Base-by-base conservation (phyloP, 2,797 vertebrate genomes). In the Halcyon badia region DNA sequence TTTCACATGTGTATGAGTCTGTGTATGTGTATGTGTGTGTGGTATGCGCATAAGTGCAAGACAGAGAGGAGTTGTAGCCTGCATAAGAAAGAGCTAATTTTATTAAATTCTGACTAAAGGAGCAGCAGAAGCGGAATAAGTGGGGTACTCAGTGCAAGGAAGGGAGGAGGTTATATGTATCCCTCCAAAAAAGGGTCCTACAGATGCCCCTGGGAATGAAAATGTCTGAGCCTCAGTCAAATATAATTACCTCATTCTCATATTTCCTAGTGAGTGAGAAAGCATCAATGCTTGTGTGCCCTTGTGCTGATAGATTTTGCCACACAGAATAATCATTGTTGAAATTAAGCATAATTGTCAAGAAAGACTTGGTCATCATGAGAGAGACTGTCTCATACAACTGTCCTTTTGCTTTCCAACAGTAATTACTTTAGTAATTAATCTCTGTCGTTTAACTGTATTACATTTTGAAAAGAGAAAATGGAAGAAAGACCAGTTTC, bases 401-500 rank as follows among this genome's bases (percentile, higher is more conserved):
- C 97, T 97, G 98, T 98, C 98, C 98, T 97, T 98, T 98, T 98
- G 98, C 98, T 98, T 98, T 98, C 97, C 96, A 97, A 97, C 97
- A 97, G 97, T 97, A 98, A 98, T 98, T 98, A 98, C 98, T 98
- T 97, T 73, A 97, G 97, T 98, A 98, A 98, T 98, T 98, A 98
- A 98, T 98, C 98, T 98, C 98, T 98, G 98, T 98, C 98, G 97
- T 98, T 98, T 98, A 98, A 98, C 97, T 97, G 96, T 97, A 98
- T 98, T 98, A 98, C 98, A 98, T 97, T 98, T 98, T 98, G 98
- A 98, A 98, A 98, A 98, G 97, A 97, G 98, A 98, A 98, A 98
- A 98, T 98, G 98, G 96, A 98, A 98, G 98, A 98, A 98, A 98
- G 98, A 97, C 97, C 14, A 15, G 96, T 98, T 98, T 98, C 97